phyloP scores from a whole-genome alignment of 2,113 vertebrate species.

The Promerops cafer region DNA sequence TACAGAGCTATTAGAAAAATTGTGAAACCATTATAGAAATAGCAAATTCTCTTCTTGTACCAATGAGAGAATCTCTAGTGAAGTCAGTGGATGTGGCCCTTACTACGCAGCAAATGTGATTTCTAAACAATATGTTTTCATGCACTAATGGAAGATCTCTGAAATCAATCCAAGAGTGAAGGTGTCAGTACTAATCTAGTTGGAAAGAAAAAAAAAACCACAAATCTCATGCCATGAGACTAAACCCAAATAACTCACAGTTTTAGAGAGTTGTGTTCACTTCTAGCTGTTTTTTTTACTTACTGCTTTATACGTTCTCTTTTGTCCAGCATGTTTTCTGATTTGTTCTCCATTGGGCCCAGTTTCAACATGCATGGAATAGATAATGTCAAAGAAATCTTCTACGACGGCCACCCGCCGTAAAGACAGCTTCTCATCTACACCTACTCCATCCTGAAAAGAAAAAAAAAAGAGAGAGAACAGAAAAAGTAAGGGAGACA shows the following conservation, averaged over 20 bases:
- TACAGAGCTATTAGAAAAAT: background rate
- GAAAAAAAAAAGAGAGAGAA: background rate
- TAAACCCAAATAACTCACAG: background rate
- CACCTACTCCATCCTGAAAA: conserved; percentile 79
- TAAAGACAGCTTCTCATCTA: conserved; percentile 82
- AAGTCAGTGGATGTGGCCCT: background rate
- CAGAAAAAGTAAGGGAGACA: background rate
- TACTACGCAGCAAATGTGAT: background rate
- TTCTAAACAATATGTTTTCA: background rate
- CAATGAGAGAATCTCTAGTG: background rate
- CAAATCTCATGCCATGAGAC: background rate
- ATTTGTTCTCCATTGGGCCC: conserved; percentile 85
- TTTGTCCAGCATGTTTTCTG: conserved; percentile 83
- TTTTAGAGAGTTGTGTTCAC: background rate
- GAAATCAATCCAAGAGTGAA: background rate
- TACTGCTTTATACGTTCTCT: conserved; percentile 86
- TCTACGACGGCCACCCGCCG: conserved; percentile 82
- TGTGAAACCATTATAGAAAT: background rate
- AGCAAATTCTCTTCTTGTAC: background rate
- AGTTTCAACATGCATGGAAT: conserved; percentile 86
- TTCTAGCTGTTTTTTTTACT: conserved; percentile 42
- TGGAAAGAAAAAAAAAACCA: fast-evolving
- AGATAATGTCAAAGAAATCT: conserved; percentile 87
- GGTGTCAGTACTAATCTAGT: background rate
- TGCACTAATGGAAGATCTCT: background rate